Evolutionary conservation across 2,888 invertebrate species (phyloP).

Genomic region (Spisula subtruncata): DNA sequence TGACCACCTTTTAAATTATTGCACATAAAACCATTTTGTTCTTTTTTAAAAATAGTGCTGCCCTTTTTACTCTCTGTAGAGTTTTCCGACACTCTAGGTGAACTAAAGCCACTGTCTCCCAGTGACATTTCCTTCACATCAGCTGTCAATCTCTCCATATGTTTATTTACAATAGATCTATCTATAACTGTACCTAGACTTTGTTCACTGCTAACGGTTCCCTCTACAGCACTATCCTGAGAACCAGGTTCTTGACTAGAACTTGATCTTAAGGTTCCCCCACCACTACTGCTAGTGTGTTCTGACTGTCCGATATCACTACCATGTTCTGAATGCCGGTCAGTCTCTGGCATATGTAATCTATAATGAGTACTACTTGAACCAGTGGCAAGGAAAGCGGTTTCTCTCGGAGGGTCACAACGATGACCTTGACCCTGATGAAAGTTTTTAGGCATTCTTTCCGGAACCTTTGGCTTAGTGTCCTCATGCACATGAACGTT

Average conservation of each 20-base stretch:
- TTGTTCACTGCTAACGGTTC: conserved; percentile 76
- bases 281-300: conserved; percentile 55
- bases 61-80: conserved; percentile 57
- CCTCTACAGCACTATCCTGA: conserved; percentile 69
- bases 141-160: conserved; percentile 66
- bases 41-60: conserved; percentile 53
- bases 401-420: conserved; percentile 10
- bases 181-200: conserved; percentile 80
- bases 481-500: conserved; percentile 66
- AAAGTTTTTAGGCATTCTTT: conserved; percentile 52
- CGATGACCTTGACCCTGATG: conserved; percentile 29
- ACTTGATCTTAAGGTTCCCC: conserved; percentile 54
- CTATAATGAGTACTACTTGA: conserved; percentile 36
- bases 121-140: conserved; percentile 74
- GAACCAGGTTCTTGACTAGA: conserved; percentile 67
- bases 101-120: conserved; percentile 83
- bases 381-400: conserved; percentile 18
- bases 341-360: conserved; percentile 47
- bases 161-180: conserved; percentile 55
- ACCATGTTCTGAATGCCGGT: conserved; percentile 58
- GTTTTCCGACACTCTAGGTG: conserved; percentile 75
- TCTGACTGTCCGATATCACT: conserved; percentile 50
- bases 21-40: conserved; percentile 66
- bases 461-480: conserved; percentile 60
- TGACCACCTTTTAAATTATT: conserved; percentile 63